phyloP scores from a whole-genome alignment of 1,140 invertebrate species.

The Monomorium pharaonis region DNA sequence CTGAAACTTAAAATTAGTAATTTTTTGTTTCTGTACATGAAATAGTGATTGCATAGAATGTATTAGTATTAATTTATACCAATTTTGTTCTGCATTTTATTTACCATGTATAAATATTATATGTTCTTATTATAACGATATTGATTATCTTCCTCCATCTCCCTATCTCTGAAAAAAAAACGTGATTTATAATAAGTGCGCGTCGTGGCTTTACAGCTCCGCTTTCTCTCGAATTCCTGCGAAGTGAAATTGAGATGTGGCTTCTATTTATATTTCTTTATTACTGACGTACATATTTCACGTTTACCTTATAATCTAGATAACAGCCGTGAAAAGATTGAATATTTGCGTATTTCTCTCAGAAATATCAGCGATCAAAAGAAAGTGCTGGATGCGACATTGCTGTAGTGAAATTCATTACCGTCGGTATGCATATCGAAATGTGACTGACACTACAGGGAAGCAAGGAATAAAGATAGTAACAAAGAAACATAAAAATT shows the following conservation, averaged over 20 bases:
- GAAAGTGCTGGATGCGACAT: neutral
- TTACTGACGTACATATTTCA: neutral
- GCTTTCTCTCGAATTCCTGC: neutral
- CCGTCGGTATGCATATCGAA: neutral
- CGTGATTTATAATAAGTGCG: neutral
- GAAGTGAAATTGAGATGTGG: neutral
- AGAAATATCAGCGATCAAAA: neutral
- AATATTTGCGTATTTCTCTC: neutral
- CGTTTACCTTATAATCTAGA: neutral
- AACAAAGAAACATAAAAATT: slow-evolving; percentile 1
- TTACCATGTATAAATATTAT: neutral
- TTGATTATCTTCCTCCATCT: neutral
- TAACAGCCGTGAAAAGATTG: neutral
- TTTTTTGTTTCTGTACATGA: too few species aligned
- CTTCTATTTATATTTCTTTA: neutral
- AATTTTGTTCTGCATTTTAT: too few species aligned
- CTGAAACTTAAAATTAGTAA: too few species aligned
- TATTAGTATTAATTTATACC: too few species aligned
- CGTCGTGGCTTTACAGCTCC: neutral
- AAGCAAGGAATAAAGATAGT: neutral
- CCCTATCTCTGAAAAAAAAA: neutral
- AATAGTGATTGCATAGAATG: too few species aligned
- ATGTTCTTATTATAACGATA: neutral
- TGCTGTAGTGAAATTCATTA: neutral
- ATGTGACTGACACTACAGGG: neutral